phyloP scores from a whole-genome alignment of 2,797 vertebrate species.

The Scolopax bukidnonensis region DNA sequence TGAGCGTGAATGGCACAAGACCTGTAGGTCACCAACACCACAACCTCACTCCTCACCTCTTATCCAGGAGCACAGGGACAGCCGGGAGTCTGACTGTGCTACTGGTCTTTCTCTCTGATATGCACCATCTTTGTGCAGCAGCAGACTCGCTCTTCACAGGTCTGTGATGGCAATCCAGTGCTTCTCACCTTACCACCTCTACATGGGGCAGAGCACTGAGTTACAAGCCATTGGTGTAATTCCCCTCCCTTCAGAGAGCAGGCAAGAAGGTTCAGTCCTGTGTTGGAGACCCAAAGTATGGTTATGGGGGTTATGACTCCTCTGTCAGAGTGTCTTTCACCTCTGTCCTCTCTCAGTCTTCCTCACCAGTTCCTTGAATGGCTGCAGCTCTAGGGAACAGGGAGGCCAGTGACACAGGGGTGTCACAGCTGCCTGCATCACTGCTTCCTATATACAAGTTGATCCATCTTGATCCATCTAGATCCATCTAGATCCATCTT shows the following conservation, averaged over 20 bases:
- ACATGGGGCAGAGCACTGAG: not conserved
- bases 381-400: not conserved
- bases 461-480: too few species aligned
- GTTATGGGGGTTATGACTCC: not conserved
- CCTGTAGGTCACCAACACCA: not conserved
- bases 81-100: not conserved
- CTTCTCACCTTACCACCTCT: not conserved
- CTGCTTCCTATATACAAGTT: not conserved
- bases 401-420: not conserved
- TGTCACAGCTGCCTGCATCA: not conserved
- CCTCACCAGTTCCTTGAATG: not conserved
- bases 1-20: not conserved
- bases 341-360: not conserved
- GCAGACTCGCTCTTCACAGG: not conserved
- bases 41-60: not conserved
- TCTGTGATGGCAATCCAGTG: not conserved
- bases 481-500: too few species aligned
- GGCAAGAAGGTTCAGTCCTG: not conserved
- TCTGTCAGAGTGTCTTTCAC: not conserved
- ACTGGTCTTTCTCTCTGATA: not conserved
- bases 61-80: not conserved
- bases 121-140: not conserved
- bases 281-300: accelerated
- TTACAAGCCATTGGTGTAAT: not conserved
- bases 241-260: not conserved